Evolutionary conservation across 2,888 invertebrate genomes (phyloP).

Genomic region (Pelosia muscerda): DNA sequence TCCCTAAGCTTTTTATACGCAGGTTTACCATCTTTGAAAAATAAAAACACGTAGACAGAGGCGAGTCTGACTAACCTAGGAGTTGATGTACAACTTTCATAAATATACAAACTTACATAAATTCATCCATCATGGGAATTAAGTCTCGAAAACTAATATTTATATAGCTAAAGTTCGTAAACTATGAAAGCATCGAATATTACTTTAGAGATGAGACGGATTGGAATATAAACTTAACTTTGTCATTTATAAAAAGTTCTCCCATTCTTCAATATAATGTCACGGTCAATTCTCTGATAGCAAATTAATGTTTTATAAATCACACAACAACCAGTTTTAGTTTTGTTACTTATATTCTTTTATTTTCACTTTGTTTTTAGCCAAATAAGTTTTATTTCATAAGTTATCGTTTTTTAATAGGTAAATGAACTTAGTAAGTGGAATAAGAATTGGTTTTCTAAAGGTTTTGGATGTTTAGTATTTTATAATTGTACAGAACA

Average conservation of each 20-base stretch:
- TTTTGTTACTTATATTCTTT: neutral
- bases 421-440: too few relatives aligned
- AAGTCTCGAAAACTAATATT: slow-evolving; percentile 4
- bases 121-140: neutral
- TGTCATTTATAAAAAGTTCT: neutral
- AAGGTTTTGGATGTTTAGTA: too few relatives aligned
- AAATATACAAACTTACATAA: too few relatives aligned
- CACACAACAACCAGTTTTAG: neutral
- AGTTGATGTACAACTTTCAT: neutral
- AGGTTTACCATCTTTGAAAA: neutral
- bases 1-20: too few relatives aligned
- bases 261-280: neutral
- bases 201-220: neutral
- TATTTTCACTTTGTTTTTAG: neutral
- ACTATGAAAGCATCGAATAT: neutral
- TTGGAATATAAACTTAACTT: neutral
- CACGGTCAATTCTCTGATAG: neutral
- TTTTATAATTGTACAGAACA: too few relatives aligned
- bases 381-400: neutral
- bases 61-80: neutral
- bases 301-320: neutral
- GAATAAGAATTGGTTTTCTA: too few relatives aligned
- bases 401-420: too few relatives aligned
- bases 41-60: neutral
- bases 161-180: neutral